phyloP scores from a whole-genome alignment of 2,888 invertebrate species.

The Ectemnius lituratus region DNA sequence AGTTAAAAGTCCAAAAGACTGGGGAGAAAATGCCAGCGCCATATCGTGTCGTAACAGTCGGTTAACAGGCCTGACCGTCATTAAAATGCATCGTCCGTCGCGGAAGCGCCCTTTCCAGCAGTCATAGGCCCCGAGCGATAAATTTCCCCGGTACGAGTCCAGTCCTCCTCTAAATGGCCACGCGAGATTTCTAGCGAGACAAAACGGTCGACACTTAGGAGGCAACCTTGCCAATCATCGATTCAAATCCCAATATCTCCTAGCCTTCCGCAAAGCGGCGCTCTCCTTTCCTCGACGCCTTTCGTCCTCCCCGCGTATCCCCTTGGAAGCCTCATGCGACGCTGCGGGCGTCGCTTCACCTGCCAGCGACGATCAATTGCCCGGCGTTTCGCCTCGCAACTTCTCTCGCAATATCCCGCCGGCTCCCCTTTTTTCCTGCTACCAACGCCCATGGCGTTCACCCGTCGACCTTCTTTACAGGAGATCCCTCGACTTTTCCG shows the following conservation, averaged over 20 bases:
- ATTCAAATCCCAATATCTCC: slow-evolving; percentile 55
- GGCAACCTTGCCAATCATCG: slow-evolving; percentile 60
- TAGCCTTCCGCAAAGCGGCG: neutral
- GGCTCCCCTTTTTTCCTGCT: slow-evolving; percentile 21
- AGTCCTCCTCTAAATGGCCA: slow-evolving; percentile 63
- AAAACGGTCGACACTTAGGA: slow-evolving; percentile 56
- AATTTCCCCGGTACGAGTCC: slow-evolving; percentile 54
- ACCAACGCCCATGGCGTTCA: slow-evolving; percentile 59
- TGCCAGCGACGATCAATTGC: slow-evolving; percentile 31
- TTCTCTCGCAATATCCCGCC: neutral
- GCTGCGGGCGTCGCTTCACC: slow-evolving; percentile 11
- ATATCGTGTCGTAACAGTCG: slow-evolving; percentile 38
- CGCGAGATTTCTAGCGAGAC: slow-evolving; percentile 64
- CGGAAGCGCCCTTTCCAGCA: slow-evolving; percentile 55
- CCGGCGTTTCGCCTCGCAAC: slow-evolving; percentile 4
- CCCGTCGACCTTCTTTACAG: slow-evolving; percentile 61
- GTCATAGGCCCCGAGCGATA: slow-evolving; percentile 47
- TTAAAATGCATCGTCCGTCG: slow-evolving; percentile 58
- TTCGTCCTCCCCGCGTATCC: neutral
- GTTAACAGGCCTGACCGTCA: slow-evolving; percentile 33
- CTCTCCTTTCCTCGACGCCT: slow-evolving; percentile 28
- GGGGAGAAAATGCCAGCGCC: slow-evolving; percentile 33
- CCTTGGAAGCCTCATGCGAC: slow-evolving; percentile 22
- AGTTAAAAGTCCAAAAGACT: slow-evolving; percentile 12
- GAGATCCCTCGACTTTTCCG: slow-evolving; percentile 62